These are phyloP conservation scores for Caenorhabditis wallacei DNA, from an alignment of 2,888 invertebrate genomes.

Conservation along the genomic window DNA sequence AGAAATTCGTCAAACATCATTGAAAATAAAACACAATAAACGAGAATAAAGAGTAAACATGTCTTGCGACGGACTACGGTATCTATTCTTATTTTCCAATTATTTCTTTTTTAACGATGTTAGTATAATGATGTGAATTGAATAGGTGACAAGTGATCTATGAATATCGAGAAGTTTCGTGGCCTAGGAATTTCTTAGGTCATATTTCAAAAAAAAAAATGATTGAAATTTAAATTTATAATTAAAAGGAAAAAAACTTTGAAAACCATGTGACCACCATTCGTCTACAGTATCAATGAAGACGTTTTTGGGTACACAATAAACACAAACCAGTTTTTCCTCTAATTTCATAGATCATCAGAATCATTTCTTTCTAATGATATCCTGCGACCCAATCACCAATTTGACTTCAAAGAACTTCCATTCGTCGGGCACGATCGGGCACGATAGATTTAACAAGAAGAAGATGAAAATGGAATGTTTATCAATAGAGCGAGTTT, in stretches of 20 bases:
- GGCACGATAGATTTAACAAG: background rate
- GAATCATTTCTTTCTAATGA: slow-evolving; percentile 52
- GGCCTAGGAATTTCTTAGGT: too few species aligned
- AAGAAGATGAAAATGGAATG: background rate
- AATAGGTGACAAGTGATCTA: slow-evolving; percentile 6
- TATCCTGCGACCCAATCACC: background rate
- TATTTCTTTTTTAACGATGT: background rate
- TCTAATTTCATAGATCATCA: slow-evolving; percentile 54
- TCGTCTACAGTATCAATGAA: background rate
- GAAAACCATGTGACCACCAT: slow-evolving; percentile 30
- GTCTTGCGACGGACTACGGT: background rate
- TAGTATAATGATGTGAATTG: background rate
- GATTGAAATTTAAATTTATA: too few species aligned
- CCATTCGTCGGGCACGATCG: slow-evolving; percentile 23
- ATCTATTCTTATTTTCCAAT: background rate
- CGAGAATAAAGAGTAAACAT: too few species aligned
- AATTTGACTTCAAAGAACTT: slow-evolving; percentile 16
- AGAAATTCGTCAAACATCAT: background rate
- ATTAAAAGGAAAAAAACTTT: background rate
- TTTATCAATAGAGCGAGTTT: background rate
- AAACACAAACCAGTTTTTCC: slow-evolving; percentile 36
- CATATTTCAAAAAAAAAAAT: background rate
- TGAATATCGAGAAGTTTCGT: background rate
- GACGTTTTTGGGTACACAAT: slow-evolving; percentile 11
- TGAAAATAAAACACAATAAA: too few species aligned